phyloP scores from a whole-genome alignment of 2,797 vertebrate species.

The Sylvia borin region DNA sequence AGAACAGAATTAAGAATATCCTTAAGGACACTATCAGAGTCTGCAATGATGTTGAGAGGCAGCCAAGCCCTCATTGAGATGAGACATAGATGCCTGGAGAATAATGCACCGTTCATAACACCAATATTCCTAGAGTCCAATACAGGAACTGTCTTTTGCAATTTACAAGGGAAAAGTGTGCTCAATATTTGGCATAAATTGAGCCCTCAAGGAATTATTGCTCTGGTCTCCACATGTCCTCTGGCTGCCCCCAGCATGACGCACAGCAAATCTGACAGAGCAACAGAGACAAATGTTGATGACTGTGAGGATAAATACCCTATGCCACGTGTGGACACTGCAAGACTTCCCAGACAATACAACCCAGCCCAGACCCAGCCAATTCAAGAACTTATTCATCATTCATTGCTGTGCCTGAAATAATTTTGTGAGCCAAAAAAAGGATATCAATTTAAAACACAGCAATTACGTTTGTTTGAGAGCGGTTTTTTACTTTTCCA shows the following conservation, averaged over 20 bases:
- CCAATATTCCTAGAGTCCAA: neutral
- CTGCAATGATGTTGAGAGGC: neutral
- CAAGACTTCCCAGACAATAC: neutral
- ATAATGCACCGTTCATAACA: neutral
- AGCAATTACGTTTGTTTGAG: neutral
- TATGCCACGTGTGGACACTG: neutral
- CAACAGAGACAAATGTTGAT: neutral
- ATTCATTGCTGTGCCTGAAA: neutral
- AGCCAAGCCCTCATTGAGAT: neutral
- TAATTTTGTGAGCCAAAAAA: neutral
- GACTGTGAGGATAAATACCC: neutral
- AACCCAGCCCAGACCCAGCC: neutral
- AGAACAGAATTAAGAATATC: neutral
- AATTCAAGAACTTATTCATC: neutral
- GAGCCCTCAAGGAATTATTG: neutral
- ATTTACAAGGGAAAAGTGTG: neutral
- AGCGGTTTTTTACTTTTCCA: neutral
- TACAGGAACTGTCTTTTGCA: neutral
- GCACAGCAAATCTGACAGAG: neutral
- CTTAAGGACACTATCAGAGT: neutral
- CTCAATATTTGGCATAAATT: neutral
- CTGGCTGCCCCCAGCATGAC: conserved; percentile 5
- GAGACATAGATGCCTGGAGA: neutral
- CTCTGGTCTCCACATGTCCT: neutral
- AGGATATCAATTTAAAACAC: neutral